Evolutionary conservation across 2,113 vertebrate genomes (phyloP).

Genomic region (Ceyx cyanopectus): DNA sequence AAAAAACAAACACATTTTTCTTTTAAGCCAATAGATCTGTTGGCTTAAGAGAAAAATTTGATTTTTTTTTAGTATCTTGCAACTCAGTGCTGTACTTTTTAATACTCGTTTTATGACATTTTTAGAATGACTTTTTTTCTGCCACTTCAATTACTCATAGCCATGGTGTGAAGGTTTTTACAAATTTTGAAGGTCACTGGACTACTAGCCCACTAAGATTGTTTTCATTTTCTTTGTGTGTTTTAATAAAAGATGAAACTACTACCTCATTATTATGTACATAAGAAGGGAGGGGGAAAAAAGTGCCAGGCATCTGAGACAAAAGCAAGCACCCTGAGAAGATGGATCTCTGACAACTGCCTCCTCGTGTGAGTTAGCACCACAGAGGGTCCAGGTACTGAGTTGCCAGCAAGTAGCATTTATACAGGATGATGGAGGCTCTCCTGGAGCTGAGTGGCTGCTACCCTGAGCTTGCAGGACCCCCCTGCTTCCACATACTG

Average conservation of each 20-base stretch:
- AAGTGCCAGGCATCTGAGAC: background rate
- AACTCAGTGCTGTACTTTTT: background rate
- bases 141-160: background rate
- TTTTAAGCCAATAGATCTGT: background rate
- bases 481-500: too few relatives aligned
- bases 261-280: slow-evolving; percentile 40
- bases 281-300: background rate
- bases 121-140: background rate
- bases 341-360: background rate
- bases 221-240: background rate
- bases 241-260: slow-evolving; percentile 26
- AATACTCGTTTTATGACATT: background rate
- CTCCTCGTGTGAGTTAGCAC: background rate
- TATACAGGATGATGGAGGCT: background rate
- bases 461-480: background rate
- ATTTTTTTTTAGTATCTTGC: background rate
- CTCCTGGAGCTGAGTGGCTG: background rate
- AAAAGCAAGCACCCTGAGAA: background rate
- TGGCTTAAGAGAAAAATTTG: background rate
- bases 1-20: background rate
- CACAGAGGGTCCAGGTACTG: background rate
- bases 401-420: background rate
- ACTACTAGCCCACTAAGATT: background rate
- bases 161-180: background rate
- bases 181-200: background rate